phyloP scores from a whole-genome alignment of 1,140 invertebrate species.

The Calosoma granatense region DNA sequence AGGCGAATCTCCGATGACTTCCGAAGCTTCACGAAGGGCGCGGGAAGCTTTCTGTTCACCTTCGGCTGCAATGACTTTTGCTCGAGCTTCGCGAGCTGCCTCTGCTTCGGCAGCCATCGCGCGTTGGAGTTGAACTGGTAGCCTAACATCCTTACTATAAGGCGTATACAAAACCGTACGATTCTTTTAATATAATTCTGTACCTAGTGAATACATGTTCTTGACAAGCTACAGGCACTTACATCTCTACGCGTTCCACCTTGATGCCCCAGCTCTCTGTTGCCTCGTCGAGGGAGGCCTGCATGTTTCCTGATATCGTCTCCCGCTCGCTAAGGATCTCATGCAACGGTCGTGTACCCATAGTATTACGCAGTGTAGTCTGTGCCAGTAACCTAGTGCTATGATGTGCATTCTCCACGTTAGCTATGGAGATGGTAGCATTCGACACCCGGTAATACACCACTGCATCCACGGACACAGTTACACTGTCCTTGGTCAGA shows the following conservation, averaged over 20 bases:
- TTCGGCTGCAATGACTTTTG: constrained; percentile 73
- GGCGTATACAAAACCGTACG: not conserved
- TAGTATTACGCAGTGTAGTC: constrained; percentile 86
- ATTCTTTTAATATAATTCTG: constrained; percentile 8
- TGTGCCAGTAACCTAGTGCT: constrained; percentile 81
- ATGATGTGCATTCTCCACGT: constrained; percentile 94
- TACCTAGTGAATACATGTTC: not conserved
- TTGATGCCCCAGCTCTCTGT: constrained; percentile 96
- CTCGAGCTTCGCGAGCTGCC: constrained; percentile 59
- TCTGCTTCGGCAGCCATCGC: constrained; percentile 90
- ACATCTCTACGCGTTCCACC: constrained; percentile 94
- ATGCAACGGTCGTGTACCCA: constrained; percentile 88
- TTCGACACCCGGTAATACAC: constrained; percentile 92
- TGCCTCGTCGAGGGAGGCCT: constrained; percentile 76
- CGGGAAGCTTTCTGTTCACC: constrained; percentile 84
- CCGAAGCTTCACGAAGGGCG: constrained; percentile 83
- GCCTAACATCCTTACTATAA: constrained; percentile 79
- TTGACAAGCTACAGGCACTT: constrained; percentile 38
- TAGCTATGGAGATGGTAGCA: constrained; percentile 91
- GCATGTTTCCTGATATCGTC: constrained; percentile 81
- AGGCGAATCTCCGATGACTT: constrained; percentile 85
- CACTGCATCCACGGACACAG: constrained; percentile 88
- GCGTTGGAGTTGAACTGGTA: constrained; percentile 79
- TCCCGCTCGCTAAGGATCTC: constrained; percentile 94
- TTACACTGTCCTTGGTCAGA: constrained; percentile 88